Conservation (phyloP, 2,797 vertebrate genomes). For the Mormyrus hasselquistii region DNA sequence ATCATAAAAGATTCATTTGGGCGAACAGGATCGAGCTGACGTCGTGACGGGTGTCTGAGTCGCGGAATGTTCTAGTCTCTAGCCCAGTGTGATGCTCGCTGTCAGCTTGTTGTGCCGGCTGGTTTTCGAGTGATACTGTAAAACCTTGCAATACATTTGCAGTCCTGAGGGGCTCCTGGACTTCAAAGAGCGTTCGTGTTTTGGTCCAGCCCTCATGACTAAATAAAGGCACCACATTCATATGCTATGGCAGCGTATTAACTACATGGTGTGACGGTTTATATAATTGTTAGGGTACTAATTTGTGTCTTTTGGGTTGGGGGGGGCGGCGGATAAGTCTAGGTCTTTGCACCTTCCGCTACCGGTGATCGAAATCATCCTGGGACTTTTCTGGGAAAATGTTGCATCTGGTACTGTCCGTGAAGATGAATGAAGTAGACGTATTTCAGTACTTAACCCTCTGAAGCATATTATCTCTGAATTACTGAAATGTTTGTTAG, state of each 20-base stretch:
- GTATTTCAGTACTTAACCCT: slow-evolving; percentile 4
- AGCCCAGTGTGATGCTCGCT: not conserved
- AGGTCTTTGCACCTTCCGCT: not conserved
- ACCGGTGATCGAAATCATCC: slow-evolving; percentile 5
- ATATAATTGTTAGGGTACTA: slow-evolving; percentile 7
- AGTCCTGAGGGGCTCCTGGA: not conserved
- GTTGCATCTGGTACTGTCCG: not conserved
- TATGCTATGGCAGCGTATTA: not conserved
- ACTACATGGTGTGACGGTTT: slow-evolving; percentile 12
- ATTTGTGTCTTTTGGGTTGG: slow-evolving; percentile 10
- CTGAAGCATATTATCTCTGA: slow-evolving; percentile 10
- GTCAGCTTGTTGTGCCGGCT: not conserved
- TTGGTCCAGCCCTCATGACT: not conserved
- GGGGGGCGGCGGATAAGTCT: not conserved
- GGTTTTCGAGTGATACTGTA: not conserved
- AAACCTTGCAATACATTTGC: not conserved
- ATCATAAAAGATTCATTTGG: not conserved
- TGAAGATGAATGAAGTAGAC: not conserved
- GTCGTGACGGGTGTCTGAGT: not conserved
- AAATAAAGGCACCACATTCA: slow-evolving; percentile 4
- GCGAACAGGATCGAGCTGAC: not conserved
- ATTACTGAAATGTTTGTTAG: slow-evolving; percentile 6
- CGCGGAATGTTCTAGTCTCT: not conserved
- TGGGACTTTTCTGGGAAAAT: slow-evolving; percentile 1
- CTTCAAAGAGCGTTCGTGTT: not conserved